phyloP scores from a whole-genome alignment of 2,113 vertebrate genomes.

The Malaclemys terrapin region DNA sequence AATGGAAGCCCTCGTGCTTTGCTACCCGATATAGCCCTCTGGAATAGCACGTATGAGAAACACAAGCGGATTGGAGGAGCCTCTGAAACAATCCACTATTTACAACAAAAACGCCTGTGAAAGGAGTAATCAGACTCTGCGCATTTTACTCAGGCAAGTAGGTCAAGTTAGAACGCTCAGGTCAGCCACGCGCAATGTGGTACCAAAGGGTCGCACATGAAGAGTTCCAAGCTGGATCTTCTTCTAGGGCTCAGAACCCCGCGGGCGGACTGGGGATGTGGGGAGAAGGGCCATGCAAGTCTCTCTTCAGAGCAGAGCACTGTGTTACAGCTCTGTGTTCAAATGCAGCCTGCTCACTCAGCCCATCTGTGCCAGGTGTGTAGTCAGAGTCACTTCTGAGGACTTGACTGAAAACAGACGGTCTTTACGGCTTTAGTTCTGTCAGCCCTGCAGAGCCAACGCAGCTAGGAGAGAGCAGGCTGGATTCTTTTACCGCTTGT shows the following conservation, averaged over 20 bases:
- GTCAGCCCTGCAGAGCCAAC: neutral
- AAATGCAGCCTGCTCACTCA: slow-evolving; percentile 36
- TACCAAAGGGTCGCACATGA: neutral
- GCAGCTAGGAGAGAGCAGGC: neutral
- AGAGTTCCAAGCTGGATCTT: neutral
- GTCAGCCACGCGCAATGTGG: neutral
- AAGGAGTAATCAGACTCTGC: neutral
- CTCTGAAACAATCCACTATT: neutral
- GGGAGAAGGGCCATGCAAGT: neutral
- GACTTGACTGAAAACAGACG: neutral
- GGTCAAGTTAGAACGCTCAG: neutral
- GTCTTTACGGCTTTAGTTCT: neutral
- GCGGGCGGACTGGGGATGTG: neutral
- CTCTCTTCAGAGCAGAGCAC: neutral
- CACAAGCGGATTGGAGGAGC: neutral
- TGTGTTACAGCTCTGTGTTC: neutral
- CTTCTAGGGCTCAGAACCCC: neutral
- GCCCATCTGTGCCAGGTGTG: neutral
- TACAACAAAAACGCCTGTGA: neutral
- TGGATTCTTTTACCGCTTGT: neutral
- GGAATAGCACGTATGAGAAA: neutral
- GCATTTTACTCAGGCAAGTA: neutral
- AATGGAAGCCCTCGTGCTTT: slow-evolving; percentile 12
- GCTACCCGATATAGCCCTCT: neutral
- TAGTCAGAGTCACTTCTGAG: neutral